phyloP scores from a whole-genome alignment of 2,797 vertebrate genomes.

The Poecilia gillii region DNA sequence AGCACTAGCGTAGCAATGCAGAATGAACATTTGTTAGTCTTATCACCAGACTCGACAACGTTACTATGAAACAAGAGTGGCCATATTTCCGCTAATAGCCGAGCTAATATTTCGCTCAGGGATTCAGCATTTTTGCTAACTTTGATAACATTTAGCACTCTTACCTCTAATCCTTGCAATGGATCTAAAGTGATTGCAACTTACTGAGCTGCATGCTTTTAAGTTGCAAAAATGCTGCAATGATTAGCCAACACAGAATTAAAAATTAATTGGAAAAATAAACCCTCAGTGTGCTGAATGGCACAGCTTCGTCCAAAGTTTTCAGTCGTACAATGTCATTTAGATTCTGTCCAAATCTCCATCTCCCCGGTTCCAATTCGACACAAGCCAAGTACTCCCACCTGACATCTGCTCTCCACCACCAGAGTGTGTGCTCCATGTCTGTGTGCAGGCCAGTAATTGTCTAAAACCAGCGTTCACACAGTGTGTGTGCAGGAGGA shows the following conservation, averaged over 20 bases:
- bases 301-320: not conserved
- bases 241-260: not conserved
- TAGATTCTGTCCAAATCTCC: slow-evolving; percentile 6
- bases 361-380: slow-evolving; percentile 23
- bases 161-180: not conserved
- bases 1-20: not conserved
- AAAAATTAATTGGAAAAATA: not conserved
- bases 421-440: slow-evolving; percentile 13
- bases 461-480: slow-evolving; percentile 40
- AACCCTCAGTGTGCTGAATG: not conserved
- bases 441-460: slow-evolving; percentile 23
- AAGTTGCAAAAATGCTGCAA: not conserved
- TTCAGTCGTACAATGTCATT: slow-evolving; percentile 6
- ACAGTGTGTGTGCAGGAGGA: slow-evolving; percentile 16
- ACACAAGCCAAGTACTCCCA: slow-evolving; percentile 61
- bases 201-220: not conserved
- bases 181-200: not conserved
- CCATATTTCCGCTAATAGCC: too few relatives aligned
- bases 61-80: too few relatives aligned
- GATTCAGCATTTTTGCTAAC: too few relatives aligned
- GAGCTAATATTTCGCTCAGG: too few relatives aligned
- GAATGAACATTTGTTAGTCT: not conserved
- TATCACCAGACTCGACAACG: too few relatives aligned
- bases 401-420: slow-evolving; percentile 61
- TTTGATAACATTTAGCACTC: too few relatives aligned